Conservation (phyloP, 2,888 invertebrate species). For the Colletes collaris region DNA sequence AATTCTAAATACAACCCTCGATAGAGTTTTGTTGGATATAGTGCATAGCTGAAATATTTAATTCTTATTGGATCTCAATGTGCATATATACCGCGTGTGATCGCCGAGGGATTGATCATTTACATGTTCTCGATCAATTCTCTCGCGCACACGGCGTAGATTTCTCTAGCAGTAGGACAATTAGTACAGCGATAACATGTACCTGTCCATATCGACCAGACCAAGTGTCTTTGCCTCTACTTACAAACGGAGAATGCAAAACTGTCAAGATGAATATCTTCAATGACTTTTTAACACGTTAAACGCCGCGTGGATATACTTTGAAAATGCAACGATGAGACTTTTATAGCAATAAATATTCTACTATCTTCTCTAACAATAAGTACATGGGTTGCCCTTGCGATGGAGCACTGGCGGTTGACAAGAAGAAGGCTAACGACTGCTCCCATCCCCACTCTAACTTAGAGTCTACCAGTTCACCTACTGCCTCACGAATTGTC, state of each 20-base stretch:
- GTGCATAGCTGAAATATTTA: slow-evolving; percentile 39
- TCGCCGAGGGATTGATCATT: slow-evolving; percentile 8
- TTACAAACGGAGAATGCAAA: slow-evolving; percentile 30
- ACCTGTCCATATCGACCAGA: slow-evolving; percentile 78
- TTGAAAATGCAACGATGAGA: too few relatives aligned
- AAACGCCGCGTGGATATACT: too few relatives aligned
- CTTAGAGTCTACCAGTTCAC: too few relatives aligned
- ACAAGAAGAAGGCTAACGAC: too few relatives aligned
- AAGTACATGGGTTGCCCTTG: too few relatives aligned
- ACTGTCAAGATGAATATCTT: too few relatives aligned
- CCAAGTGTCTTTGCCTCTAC: slow-evolving; percentile 69
- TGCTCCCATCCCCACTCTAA: too few relatives aligned
- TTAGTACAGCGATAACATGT: slow-evolving; percentile 77
- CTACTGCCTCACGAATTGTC: too few relatives aligned
- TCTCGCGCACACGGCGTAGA: slow-evolving; percentile 18
- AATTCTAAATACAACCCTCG: slow-evolving; percentile 42
- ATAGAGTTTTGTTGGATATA: slow-evolving; percentile 46
- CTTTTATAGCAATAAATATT: too few relatives aligned
- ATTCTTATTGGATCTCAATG: slow-evolving; percentile 24
- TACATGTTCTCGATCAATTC: slow-evolving; percentile 15
- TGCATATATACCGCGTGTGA: slow-evolving; percentile 11
- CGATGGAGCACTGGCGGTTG: too few relatives aligned
- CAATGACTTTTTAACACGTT: too few relatives aligned
- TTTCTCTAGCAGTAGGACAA: slow-evolving; percentile 67
- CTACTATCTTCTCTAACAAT: too few relatives aligned